phyloP scores from a whole-genome alignment of 2,797 vertebrate species.

The Tapirus indicus region DNA sequence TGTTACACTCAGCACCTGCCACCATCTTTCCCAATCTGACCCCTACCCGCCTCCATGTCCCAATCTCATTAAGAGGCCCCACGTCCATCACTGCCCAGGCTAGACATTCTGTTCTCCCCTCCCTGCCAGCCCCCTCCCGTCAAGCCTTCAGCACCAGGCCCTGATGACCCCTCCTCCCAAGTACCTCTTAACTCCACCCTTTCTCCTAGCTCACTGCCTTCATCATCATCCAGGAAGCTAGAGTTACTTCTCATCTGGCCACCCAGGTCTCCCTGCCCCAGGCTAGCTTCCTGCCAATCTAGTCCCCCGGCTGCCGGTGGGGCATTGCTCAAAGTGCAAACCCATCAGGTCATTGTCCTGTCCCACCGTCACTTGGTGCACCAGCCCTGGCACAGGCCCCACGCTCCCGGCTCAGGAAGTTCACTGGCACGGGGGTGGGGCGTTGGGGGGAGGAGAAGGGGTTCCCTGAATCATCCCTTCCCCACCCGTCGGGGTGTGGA shows the following conservation, averaged over 20 bases:
- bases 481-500: not conserved
- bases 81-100: not conserved
- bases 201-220: not conserved
- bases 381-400: fast-evolving
- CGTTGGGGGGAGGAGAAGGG: no score
- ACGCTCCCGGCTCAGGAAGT: not conserved
- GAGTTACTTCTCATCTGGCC: not conserved
- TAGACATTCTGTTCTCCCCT: not conserved
- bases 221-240: not conserved
- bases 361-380: fast-evolving
- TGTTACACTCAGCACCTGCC: not conserved
- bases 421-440: fast-evolving
- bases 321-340: not conserved
- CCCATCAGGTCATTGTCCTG: not conserved
- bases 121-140: fast-evolving
- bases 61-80: not conserved
- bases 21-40: not conserved
- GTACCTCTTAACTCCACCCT: no score
- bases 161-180: no score
- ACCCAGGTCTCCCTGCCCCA: not conserved
- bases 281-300: no score
- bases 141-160: not conserved
- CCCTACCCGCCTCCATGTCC: not conserved
- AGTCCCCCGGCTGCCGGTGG: not conserved
- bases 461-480: fast-evolving